Evolutionary conservation across 1,140 invertebrate genomes (phyloP), one percentile per base, ranked within the genome.

Genomic region (Diabrotica undecimpunctata): DNA sequence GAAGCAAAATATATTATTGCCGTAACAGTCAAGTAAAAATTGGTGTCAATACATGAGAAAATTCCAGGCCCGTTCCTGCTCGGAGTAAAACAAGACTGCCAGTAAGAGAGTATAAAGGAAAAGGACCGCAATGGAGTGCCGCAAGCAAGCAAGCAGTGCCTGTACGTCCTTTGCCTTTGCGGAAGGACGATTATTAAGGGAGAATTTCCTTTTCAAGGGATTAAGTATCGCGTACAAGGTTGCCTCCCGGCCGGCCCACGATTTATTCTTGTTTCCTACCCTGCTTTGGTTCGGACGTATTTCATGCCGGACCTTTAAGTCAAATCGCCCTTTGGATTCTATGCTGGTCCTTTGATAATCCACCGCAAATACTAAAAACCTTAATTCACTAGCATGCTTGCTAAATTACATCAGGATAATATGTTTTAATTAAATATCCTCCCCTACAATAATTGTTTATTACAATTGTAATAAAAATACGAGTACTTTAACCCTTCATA

Each of bases 151-250:
- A 8, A 46, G 41, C 41, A 46, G n/a, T 46, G 41, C n/a, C 41
- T 46, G 41, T 46, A 10, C 8, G 8, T 8, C n/a, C 41, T n/a
- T 46, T 46, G 41, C 41, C 5, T 46, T 46, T 46, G 41, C 41
- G 41, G 41, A 46, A 46, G 41, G 41, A 46, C 41, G 41, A 46
- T 46, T 46, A 46, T 46, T 46, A 46, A 46, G 41, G 41, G 41
- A 46, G 41, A 46, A 46, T 46, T 46, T 46, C 41, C 41, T 46
- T 46, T 46, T 46, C 41, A 46, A 46, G 41, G 41, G 41, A 46
- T 46, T 46, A 46, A 46, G 41, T 46, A 46, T 46, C 41, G 41
- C 41, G 41, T 46, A 46, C 41, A 46, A 46, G 41, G 41, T n/a
- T 46, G 41, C 41, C 8, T 8, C 8, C 8, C 41, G 8, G 41